A percentile compares a stretch with the other conserved stretches of the same genome.
These are phyloP conservation scores for Sander lucioperca DNA, from an alignment of 2,113 vertebrate species.

Conservation along the genomic window DNA sequence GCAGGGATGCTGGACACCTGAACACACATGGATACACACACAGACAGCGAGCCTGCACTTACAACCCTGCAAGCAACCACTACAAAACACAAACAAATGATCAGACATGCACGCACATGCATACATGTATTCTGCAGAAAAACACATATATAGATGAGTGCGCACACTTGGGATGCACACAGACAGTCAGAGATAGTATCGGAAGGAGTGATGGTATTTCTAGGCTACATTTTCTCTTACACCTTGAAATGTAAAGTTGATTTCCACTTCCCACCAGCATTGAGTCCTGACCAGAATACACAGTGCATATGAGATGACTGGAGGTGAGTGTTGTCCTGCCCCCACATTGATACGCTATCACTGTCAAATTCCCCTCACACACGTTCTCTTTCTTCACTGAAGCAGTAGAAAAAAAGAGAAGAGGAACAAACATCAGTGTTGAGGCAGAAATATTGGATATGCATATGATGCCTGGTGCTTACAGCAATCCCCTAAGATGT, in stretches of 20 bases:
- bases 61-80: slow-evolving; percentile 18
- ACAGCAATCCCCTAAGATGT: slow-evolving; percentile 36
- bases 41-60: slow-evolving; percentile 11
- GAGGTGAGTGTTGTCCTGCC: slow-evolving; percentile 35
- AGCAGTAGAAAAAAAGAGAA: slow-evolving; percentile 20
- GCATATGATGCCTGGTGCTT: slow-evolving; percentile 42
- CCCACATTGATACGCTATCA: slow-evolving; percentile 9
- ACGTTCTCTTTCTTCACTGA: slow-evolving; percentile 22
- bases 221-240: slow-evolving; percentile 12
- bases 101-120: not conserved
- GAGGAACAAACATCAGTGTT: slow-evolving; percentile 51
- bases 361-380: slow-evolving; percentile 48
- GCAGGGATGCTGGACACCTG: slow-evolving; percentile 39
- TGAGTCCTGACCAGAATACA: slow-evolving; percentile 45
- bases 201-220: slow-evolving; percentile 5
- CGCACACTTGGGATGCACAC: slow-evolving; percentile 16
- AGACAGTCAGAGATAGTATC: not conserved
- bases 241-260: slow-evolving; percentile 59
- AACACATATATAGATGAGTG: slow-evolving; percentile 28
- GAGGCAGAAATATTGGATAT: slow-evolving; percentile 48
- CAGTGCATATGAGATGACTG: slow-evolving; percentile 16
- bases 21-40: slow-evolving; percentile 55
- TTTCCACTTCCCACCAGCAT: slow-evolving; percentile 37
- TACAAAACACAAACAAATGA: slow-evolving; percentile 40
- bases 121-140: slow-evolving; percentile 9